Conservation (phyloP, 2,797 vertebrate species). For the Masticophis lateralis region DNA sequence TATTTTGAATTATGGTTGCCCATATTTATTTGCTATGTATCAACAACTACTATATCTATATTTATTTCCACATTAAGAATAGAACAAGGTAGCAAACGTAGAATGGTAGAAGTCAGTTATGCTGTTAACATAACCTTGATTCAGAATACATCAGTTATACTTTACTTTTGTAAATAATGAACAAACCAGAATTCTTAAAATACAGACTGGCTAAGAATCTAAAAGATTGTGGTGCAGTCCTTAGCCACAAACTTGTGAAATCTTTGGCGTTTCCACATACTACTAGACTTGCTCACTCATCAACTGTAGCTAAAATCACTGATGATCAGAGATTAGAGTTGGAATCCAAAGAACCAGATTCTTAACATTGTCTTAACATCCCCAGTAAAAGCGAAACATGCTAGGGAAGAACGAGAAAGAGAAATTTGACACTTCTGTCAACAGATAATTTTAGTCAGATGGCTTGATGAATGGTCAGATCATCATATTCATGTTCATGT, state of each 20-base stretch:
- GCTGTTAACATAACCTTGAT: not conserved
- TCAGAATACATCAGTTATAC: not conserved
- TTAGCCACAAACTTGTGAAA: not conserved
- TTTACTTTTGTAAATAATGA: not conserved
- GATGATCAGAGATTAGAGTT: not conserved
- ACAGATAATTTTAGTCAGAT: not conserved
- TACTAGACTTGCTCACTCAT: not conserved
- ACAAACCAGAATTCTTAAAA: not conserved
- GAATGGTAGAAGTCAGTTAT: not conserved
- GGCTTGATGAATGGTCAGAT: not conserved
- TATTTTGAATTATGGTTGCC: not conserved
- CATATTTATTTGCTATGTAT: not conserved
- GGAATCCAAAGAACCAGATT: not conserved
- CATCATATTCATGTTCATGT: not conserved
- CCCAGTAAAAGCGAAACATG: not conserved
- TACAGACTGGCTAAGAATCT: not conserved
- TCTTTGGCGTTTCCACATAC: not conserved
- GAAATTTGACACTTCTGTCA: not conserved
- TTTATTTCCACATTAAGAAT: not conserved
- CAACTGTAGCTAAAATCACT: not conserved
- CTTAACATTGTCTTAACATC: no score
- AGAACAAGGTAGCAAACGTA: not conserved
- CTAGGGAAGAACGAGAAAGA: not conserved
- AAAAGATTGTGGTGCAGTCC: not conserved
- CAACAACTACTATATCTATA: not conserved